Conservation (phyloP, 2,113 vertebrate species). For the Carassius auratus region DNA sequence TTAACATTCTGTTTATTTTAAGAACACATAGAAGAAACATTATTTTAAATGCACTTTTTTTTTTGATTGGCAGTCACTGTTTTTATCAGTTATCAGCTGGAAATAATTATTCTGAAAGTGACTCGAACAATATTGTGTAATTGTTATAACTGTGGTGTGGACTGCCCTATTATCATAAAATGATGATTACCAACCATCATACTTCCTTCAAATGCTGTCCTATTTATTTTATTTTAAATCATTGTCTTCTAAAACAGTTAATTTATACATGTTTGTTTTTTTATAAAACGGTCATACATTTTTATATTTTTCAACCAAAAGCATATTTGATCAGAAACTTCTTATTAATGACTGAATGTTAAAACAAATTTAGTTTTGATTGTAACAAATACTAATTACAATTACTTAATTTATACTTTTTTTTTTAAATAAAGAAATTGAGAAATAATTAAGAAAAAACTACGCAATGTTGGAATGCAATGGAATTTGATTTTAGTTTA, state of each 20-base stretch:
- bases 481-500: background rate
- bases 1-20: background rate
- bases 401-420: too few relatives aligned
- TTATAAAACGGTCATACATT: too few relatives aligned
- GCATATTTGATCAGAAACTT: background rate
- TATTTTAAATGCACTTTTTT: background rate
- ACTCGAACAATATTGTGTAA: background rate
- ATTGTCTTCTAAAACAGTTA: too few relatives aligned
- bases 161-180: background rate
- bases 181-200: background rate
- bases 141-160: background rate
- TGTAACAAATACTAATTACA: too few relatives aligned
- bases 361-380: too few relatives aligned
- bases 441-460: background rate
- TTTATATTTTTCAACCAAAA: too few relatives aligned
- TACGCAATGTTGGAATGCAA: too few relatives aligned
- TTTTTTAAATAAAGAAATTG: too few relatives aligned
- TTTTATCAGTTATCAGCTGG: background rate
- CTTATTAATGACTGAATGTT: background rate
- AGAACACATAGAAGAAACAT: background rate
- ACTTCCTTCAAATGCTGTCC: background rate
- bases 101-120: background rate
- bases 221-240: too few relatives aligned
- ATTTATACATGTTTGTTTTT: background rate
- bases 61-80: too few relatives aligned